Percentiles rank a stretch among this genome's conserved stretches.
These are phyloP conservation scores for Frankliniella fusca DNA, from an alignment of 2,888 invertebrate species.

Conservation along the genomic window DNA sequence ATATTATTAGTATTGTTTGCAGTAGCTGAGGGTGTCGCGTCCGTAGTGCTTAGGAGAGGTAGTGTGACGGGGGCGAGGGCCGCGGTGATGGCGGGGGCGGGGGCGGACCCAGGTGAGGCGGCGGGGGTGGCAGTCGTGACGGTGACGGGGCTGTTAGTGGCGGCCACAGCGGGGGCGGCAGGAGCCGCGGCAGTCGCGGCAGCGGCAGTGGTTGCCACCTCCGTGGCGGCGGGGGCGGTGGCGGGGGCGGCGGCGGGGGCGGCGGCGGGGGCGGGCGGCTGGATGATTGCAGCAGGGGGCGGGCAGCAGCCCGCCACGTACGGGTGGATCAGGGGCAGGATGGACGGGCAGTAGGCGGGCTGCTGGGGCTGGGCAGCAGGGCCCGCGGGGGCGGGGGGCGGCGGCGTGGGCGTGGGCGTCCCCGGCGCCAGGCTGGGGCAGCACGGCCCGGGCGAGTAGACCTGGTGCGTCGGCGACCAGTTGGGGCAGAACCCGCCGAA, in stretches of 20 bases:
- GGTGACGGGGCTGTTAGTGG: not conserved
- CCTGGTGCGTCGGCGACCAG: constrained; percentile 9
- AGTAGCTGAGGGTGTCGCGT: not conserved
- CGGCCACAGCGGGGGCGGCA: not conserved
- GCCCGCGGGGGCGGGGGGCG: not conserved
- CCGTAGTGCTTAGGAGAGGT: not conserved
- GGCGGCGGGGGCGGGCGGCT: not conserved
- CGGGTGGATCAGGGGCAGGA: not conserved
- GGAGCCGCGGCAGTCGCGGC: not conserved
- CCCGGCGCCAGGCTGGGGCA: constrained; percentile 16
- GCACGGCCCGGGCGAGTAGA: not conserved
- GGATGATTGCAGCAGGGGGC: not conserved
- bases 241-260: too few species aligned
- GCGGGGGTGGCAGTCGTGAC: too few species aligned
- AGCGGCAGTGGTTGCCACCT: not conserved
- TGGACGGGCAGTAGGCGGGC: not conserved
- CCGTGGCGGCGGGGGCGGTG: not conserved
- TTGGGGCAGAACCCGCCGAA: constrained; percentile 14
- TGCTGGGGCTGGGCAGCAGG: not conserved
- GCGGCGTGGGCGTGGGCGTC: not conserved
- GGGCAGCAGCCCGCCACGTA: constrained; percentile 10
- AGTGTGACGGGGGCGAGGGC: too few species aligned
- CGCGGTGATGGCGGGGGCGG: too few species aligned
- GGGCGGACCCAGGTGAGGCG: too few species aligned
- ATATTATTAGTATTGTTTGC: not conserved